These are phyloP conservation scores for Leptopilina syphax DNA, from an alignment of 2,888 invertebrate genomes.

Conservation along the genomic window DNA sequence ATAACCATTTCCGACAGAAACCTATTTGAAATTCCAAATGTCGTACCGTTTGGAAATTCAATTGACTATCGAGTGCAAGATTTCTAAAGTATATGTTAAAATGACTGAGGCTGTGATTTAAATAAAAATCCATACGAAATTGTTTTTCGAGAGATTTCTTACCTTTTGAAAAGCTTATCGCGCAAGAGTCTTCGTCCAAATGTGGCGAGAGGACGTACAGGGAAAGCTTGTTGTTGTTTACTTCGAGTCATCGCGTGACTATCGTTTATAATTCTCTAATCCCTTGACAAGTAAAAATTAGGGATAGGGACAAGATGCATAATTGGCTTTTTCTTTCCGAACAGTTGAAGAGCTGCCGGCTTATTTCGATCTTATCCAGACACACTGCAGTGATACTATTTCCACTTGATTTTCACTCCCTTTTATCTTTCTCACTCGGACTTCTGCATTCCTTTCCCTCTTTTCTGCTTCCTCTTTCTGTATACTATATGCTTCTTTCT, in stretches of 20 bases:
- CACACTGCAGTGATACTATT: slow-evolving; percentile 14
- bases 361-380: slow-evolving; percentile 10
- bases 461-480: slow-evolving; percentile 50
- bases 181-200: slow-evolving; percentile 78
- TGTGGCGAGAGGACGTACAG: slow-evolving; percentile 78
- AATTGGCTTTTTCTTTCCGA: background rate
- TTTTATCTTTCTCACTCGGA: slow-evolving; percentile 39
- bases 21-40: background rate
- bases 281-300: slow-evolving; percentile 10
- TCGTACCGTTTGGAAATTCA: background rate
- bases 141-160: slow-evolving; percentile 56
- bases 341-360: background rate
- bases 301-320: slow-evolving; percentile 22
- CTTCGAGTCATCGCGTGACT: slow-evolving; percentile 71
- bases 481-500: slow-evolving; percentile 45
- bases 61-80: background rate
- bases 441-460: slow-evolving; percentile 42
- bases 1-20: background rate
- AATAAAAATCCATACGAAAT: background rate
- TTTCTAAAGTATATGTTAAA: background rate
- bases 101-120: slow-evolving; percentile 3
- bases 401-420: slow-evolving; percentile 37
- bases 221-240: slow-evolving; percentile 78
- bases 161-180: slow-evolving; percentile 79
- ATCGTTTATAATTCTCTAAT: slow-evolving; percentile 2